Base-by-base conservation (phyloP, 2,888 invertebrate genomes). In the Tridacna crocea region DNA sequence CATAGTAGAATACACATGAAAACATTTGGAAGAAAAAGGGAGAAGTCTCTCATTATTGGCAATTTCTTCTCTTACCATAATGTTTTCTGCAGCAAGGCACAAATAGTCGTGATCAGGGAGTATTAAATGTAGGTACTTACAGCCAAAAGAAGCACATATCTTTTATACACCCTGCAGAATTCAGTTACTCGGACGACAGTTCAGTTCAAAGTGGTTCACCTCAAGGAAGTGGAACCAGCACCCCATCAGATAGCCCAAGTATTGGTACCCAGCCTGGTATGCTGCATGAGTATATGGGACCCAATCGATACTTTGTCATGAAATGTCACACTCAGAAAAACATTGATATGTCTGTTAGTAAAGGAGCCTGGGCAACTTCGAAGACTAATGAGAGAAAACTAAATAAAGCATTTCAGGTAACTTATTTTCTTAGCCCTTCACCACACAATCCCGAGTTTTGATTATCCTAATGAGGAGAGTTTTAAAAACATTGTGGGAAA, bases 311-410 rank as follows among this genome's bases (percentile, higher is more conserved):
- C 93, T 96, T 96, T 89, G 94, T 97, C 72, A 96, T 96, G 91
- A 96, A 96, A 90, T 96, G 96, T 22, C 95, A 95, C 58, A 96
- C 95, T 82, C 92, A 95, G 79, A 95, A 95, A 80, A 94, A 94
- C 66, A 95, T 96, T 58, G 96, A 96, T 78, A 94, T 95, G 24
- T 96, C 96, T 11, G 95, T 96, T 83, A 94, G 92, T 73, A 95
- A 95, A 15, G 95, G 95, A 58, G 94, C 95, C 12, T 96, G 96
- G 95, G 95, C 96, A 22, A 96, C 96, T 90, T 94, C 96, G n/a
- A 95, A 95, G 26, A 95, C 95, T 79, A 96, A 96, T 6, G 96
- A 96, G 82, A 96, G 95, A 91, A 96, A 96, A 90, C 92, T 97
- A 78, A 95, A 96, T 89, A 95, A 95, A 87, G 94, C 95, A 26